Evolutionary conservation across 2,797 vertebrate species (phyloP).

Genomic region (Kryptopterus vitreolus): DNA sequence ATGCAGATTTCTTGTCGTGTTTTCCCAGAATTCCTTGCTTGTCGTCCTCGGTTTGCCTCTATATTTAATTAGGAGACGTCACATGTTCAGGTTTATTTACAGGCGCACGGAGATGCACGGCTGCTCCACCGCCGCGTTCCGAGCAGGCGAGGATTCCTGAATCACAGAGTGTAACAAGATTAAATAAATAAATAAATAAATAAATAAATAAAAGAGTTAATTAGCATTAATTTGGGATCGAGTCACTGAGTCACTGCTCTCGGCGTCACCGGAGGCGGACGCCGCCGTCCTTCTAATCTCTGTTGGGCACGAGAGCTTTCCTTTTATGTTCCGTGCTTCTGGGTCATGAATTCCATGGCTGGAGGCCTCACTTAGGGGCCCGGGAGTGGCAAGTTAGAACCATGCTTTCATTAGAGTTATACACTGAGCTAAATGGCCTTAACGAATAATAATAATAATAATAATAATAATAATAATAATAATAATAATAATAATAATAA

Average conservation of each 20-base stretch:
- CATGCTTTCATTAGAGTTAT: no score
- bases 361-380: no score
- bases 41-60: constrained; percentile 41
- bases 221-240: constrained; percentile 22
- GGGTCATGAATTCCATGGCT: no score
- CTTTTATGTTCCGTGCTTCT: constrained; percentile 35
- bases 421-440: no score
- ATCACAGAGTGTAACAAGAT: not conserved
- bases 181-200: no score
- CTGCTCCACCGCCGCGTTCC: not conserved
- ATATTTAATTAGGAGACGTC: constrained; percentile 47
- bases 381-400: no score
- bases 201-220: constrained; percentile 11
- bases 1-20: constrained; percentile 42
- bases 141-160: constrained; percentile 22
- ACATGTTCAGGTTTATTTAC: constrained; percentile 30
- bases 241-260: constrained; percentile 17
- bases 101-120: constrained; percentile 10
- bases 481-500: no score
- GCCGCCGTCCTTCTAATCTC: constrained; percentile 19
- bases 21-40: constrained; percentile 27
- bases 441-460: no score
- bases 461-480: no score
- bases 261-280: not conserved
- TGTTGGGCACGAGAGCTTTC: constrained; percentile 31